Evolutionary conservation across 2,888 invertebrate species (phyloP), one percentile per base, ranked within the genome.

Genomic region (Formica aserva): DNA sequence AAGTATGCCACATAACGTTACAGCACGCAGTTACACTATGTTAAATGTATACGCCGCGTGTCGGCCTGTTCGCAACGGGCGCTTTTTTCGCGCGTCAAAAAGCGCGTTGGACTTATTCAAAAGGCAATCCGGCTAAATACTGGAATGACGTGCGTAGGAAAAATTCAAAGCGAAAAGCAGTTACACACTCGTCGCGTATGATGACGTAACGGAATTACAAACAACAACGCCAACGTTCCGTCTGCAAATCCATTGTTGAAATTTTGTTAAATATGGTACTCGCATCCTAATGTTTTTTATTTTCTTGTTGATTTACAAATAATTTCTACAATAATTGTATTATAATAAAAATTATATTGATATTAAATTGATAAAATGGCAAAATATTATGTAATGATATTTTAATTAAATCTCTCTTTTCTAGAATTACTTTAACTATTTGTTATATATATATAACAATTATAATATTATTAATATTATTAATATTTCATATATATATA

Each of bases 101-200:
- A 78, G 78, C 78, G 72, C 78, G 78, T 72, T 57, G 78, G 78
- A 78, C 78, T 78, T 78, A 78, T 78, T 78, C 78, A 78, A 78
- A 78, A 78, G 78, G 78, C 78, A 78, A 78, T 78, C 78, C 60
- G 60, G 72, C 72, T 78, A 78, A 78, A 78, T 78, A 78, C 78
- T 71, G 72, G 72, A 72, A 78, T 78, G 78, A 78, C 78, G 78
- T 72, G 78, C 18, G 72, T 72, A 32, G 78, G 72, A 78, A 78
- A 78, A 78, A 78, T 78, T 78, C 72, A 78, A 78, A 78, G 78
- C 45, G 78, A 78, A 72, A 72, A 78, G 78, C 78, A 71, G 78
- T 45, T 60, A 72, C 22, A 38, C 72, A n/a, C 32, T 41, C 55
- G 71, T 41, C 38, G 57, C 35, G 32, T 45, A 55, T 69, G 57